Evolutionary conservation across 2,797 vertebrate genomes (phyloP).

Genomic region (Kryptolebias ocellatus): DNA sequence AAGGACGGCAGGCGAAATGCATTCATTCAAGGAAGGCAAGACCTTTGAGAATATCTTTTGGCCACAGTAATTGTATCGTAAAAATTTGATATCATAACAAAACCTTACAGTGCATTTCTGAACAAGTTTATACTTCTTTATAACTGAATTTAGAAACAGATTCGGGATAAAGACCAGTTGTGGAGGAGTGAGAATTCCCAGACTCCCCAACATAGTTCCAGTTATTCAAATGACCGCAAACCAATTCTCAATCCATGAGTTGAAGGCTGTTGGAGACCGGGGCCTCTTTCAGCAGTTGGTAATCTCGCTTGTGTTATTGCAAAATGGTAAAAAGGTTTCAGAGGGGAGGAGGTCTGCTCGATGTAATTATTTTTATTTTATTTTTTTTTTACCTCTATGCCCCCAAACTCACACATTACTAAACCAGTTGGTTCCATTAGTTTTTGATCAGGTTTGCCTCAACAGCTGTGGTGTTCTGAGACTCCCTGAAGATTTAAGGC

Average conservation of each 20-base stretch:
- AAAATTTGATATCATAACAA: too few relatives aligned
- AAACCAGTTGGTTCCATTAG: constrained; percentile 40
- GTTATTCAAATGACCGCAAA: constrained; percentile 43
- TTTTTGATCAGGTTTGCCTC: constrained; percentile 34
- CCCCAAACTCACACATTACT: constrained; percentile 9
- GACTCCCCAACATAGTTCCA: constrained; percentile 32
- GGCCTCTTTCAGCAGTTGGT: background rate
- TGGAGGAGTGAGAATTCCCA: constrained; percentile 17
- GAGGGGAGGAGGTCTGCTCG: background rate
- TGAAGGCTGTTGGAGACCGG: constrained; percentile 1
- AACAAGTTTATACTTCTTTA: constrained; percentile 7
- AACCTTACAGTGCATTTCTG: background rate
- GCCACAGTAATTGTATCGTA: too few relatives aligned
- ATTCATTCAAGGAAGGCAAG: too few relatives aligned
- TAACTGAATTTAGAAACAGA: constrained; percentile 8
- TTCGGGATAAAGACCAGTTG: constrained; percentile 2
- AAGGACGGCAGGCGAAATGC: too few relatives aligned
- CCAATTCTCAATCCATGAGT: constrained; percentile 31
- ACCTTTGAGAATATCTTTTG: too few relatives aligned
- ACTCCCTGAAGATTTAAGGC: constrained; percentile 45
- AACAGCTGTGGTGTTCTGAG: constrained; percentile 23
- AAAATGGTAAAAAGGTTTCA: constrained; percentile 13
- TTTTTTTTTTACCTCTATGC: constrained; percentile 8
- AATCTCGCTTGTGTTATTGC: constrained; percentile 12
- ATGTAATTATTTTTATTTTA: constrained; percentile 22